phyloP scores from a whole-genome alignment of 2,113 vertebrate genomes.

The Cephalopholis sonnerati region DNA sequence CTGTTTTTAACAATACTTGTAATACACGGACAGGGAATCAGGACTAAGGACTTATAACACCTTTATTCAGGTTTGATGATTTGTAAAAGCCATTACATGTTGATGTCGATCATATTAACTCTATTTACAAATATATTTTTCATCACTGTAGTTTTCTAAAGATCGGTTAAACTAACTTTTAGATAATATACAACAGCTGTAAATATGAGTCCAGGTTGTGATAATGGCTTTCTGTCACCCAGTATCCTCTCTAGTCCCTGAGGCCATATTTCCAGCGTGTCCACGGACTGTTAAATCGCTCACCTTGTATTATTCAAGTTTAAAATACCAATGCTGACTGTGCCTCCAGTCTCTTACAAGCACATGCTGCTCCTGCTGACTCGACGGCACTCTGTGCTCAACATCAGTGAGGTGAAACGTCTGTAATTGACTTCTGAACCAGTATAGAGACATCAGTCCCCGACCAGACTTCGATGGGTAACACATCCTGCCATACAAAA shows the following conservation, averaged over 20 bases:
- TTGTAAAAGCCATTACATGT: conserved; percentile 48
- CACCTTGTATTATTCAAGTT: conserved; percentile 53
- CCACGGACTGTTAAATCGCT: conserved; percentile 42
- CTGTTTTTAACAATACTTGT: conserved; percentile 42
- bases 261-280: conserved; percentile 10
- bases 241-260: conserved; percentile 1
- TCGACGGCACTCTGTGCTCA: conserved; percentile 12
- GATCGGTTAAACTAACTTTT: conserved; percentile 4
- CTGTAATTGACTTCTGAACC: conserved; percentile 43
- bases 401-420: conserved; percentile 35
- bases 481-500: background rate
- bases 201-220: conserved; percentile 31
- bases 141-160: conserved; percentile 31
- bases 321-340: conserved; percentile 53
- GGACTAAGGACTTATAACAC: conserved; percentile 29
- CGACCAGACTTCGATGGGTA: background rate
- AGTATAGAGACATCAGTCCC: conserved; percentile 27
- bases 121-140: conserved; percentile 15
- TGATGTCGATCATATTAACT: conserved; percentile 4
- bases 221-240: background rate
- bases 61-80: conserved; percentile 58
- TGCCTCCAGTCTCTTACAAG: conserved; percentile 71
- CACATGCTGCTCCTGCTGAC: conserved; percentile 63
- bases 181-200: background rate
- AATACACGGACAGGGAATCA: conserved; percentile 31